Evolutionary conservation across 2,888 invertebrate species (phyloP), one percentile per base, ranked within the genome.

Genomic region (Cheilosia grossa): DNA sequence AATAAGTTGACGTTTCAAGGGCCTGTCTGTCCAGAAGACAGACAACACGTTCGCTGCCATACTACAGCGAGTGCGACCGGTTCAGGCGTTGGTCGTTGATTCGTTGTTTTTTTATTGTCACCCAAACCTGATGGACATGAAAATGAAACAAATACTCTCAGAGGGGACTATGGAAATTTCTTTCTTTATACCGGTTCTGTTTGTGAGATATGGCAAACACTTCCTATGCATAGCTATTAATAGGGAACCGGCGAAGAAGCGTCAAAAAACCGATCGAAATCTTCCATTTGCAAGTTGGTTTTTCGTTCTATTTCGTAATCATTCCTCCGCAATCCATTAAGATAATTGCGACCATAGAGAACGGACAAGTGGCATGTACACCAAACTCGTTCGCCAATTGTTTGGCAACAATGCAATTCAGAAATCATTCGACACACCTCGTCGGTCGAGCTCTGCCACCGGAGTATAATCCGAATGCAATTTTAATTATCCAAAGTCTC

Each of bases 1-100:
- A 85, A 72, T 59, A 83, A 80, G 59, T 69, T 72, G 72, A 72
- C 75, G 61, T 85, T 37, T 77, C 74, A 75, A 72, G 80, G 80
- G 85, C 69, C 63, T 58, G 49, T 74, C 63, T 58, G 49, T 27
- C 51, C 54, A 51, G 51, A 73, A 24, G 64, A 37, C 56, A 66
- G 73, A 54, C 61, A 9, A 10, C 33, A 33, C 10, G 33, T 33
- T 33, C 33, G 33, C 33, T 33, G 10, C 10, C 3, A 10, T 33
- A 10, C 33, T 10, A 4, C 37, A 37, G 37, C 37, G 13, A 10
- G 42, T 17, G 27, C 53, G 80, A 85, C 80, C 69, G 83, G 83
- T 85, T 85, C 73, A 82, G 73, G 73, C 78, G 67, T 79, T 74
- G 73, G 67, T 63, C 63, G 27, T 67, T 66, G 67, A 72, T 77